Percentiles rank a stretch among this genome's conserved stretches.
Conservation (phyloP, 2,888 invertebrate species). For the Drosophila barbarae region DNA sequence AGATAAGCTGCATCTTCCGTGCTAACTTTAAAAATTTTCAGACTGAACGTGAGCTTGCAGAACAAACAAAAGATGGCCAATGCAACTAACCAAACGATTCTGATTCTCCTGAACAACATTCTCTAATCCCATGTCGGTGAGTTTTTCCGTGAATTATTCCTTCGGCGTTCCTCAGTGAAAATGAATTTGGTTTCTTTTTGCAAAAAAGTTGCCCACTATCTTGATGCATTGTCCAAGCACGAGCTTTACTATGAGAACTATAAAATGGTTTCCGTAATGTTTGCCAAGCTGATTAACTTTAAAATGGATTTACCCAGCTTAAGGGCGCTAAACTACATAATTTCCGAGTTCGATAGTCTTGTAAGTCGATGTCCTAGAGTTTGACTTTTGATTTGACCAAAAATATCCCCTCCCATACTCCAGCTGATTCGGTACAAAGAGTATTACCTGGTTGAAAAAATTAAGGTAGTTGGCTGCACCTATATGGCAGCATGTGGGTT, state of each 20-base stretch:
- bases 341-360: slow-evolving; percentile 92
- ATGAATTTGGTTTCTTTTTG: slow-evolving; percentile 14
- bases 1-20: neutral
- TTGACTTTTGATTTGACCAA: neutral
- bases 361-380: slow-evolving; percentile 76
- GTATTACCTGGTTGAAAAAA: slow-evolving; percentile 91
- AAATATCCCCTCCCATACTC: neutral
- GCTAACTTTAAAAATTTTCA: no score
- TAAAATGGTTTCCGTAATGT: slow-evolving; percentile 95
- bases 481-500: slow-evolving; percentile 98
- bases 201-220: slow-evolving; percentile 41
- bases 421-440: slow-evolving; percentile 45
- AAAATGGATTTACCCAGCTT: slow-evolving; percentile 84
- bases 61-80: slow-evolving; percentile 91
- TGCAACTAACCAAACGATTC: slow-evolving; percentile 91
- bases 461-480: slow-evolving; percentile 96
- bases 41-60: slow-evolving; percentile 82
- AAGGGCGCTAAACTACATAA: slow-evolving; percentile 91
- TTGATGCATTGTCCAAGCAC: slow-evolving; percentile 84
- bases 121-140: slow-evolving; percentile 94
- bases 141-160: slow-evolving; percentile 54
- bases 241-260: slow-evolving; percentile 94
- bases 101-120: slow-evolving; percentile 93
- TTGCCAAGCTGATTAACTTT: slow-evolving; percentile 93
- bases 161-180: neutral